These are phyloP conservation scores for Erebia ligea DNA, from an alignment of 2,888 invertebrate species.

Conservation along the genomic window DNA sequence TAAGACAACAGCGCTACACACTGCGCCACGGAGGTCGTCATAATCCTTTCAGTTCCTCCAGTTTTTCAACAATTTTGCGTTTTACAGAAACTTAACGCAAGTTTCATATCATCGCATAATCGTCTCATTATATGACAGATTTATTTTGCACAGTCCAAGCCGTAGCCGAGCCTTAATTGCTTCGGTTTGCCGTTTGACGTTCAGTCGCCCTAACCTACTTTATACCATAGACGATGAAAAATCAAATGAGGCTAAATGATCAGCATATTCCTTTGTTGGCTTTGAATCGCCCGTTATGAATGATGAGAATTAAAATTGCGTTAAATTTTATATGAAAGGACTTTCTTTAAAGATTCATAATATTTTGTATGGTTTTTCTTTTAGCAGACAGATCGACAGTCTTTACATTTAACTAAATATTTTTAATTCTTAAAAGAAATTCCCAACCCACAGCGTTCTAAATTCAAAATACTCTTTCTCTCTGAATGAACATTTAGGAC, in stretches of 20 bases:
- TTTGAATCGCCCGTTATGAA: slow-evolving; percentile 22
- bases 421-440: too few relatives aligned
- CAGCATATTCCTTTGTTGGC: slow-evolving; percentile 31
- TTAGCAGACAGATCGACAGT: not conserved
- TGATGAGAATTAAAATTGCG: slow-evolving; percentile 20
- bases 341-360: slow-evolving; percentile 1
- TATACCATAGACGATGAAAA: slow-evolving; percentile 26
- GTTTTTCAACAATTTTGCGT: too few relatives aligned
- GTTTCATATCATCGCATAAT: slow-evolving; percentile 26
- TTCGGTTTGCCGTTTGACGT: slow-evolving; percentile 23
- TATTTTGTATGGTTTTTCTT: not conserved
- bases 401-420: too few relatives aligned
- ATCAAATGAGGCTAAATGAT: slow-evolving; percentile 30
- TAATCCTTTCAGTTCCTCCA: too few relatives aligned
- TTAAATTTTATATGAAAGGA: slow-evolving; percentile 14
- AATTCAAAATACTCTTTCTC: too few relatives aligned
- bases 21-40: too few relatives aligned
- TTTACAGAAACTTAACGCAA: slow-evolving; percentile 4
- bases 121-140: slow-evolving; percentile 26
- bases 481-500: too few relatives aligned
- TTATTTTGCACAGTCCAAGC: slow-evolving; percentile 25
- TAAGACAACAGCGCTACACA: too few relatives aligned
- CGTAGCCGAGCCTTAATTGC: slow-evolving; percentile 30
- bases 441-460: too few relatives aligned
- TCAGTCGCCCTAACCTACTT: slow-evolving; percentile 26